phyloP scores from a whole-genome alignment of 2,888 invertebrate species.

The Drosophila setosimentum region DNA sequence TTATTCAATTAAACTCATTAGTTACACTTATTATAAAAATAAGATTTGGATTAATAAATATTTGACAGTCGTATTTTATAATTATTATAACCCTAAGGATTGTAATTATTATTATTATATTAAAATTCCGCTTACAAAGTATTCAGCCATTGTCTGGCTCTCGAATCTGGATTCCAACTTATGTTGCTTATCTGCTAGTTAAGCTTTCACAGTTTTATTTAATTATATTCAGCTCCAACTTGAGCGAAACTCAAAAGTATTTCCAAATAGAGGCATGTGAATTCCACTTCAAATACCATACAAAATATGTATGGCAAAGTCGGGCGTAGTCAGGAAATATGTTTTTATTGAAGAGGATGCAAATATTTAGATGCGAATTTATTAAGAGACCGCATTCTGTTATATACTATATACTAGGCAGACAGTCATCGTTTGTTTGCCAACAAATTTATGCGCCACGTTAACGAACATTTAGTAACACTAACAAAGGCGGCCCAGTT shows the following conservation, averaged over 20 bases:
- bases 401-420: slow-evolving; percentile 3
- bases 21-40: neutral
- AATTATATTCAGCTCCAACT: neutral
- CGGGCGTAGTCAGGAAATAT: neutral
- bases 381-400: slow-evolving; percentile 29
- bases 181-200: neutral
- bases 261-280: neutral
- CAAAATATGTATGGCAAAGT: neutral
- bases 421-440: slow-evolving; percentile 62
- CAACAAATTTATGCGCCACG: slow-evolving; percentile 74
- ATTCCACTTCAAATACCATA: neutral
- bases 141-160: neutral
- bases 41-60: neutral
- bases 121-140: neutral
- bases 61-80: neutral
- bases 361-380: slow-evolving; percentile 56
- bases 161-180: neutral
- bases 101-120: neutral
- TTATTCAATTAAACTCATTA: neutral
- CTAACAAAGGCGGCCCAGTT: slow-evolving; percentile 63
- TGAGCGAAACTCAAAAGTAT: neutral
- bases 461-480: slow-evolving; percentile 75
- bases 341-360: slow-evolving; percentile 28
- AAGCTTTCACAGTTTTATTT: neutral
- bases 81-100: neutral